phyloP scores from a whole-genome alignment of 2,888 invertebrate genomes.

The Iphiclides podalirius region DNA sequence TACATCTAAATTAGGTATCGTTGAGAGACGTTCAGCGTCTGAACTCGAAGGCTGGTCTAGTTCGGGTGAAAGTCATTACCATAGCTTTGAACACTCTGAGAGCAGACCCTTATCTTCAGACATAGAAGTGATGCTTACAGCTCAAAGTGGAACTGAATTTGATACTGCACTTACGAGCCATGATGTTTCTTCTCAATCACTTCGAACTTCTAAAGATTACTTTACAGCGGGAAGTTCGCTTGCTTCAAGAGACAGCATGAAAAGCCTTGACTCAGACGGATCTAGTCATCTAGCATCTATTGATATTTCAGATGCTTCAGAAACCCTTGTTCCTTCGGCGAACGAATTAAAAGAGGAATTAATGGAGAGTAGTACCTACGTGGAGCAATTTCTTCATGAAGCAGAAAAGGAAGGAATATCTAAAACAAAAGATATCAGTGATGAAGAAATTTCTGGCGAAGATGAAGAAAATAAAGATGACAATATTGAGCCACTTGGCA shows the following conservation, averaged over 20 bases:
- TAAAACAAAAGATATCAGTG: constrained; percentile 70
- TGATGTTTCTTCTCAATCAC: constrained; percentile 85
- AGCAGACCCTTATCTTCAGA: constrained; percentile 93
- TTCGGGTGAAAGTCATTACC: constrained; percentile 93
- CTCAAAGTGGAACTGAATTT: constrained; percentile 90
- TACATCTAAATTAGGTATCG: constrained; percentile 68
- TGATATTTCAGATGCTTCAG: constrained; percentile 94
- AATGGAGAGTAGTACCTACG: constrained; percentile 81
- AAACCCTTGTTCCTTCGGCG: constrained; percentile 94
- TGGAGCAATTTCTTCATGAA: constrained; percentile 75
- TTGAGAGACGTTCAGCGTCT: constrained; percentile 86
- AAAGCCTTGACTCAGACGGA: constrained; percentile 92
- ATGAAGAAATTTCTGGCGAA: constrained; percentile 78
- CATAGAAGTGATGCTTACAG: constrained; percentile 88
- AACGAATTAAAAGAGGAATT: constrained; percentile 89
- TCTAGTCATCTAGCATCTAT: constrained; percentile 93
- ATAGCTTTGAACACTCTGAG: constrained; percentile 90
- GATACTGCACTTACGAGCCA: constrained; percentile 91
- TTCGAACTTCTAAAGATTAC: constrained; percentile 90
- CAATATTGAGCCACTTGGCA: constrained; percentile 80
- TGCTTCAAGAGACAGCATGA: constrained; percentile 94
- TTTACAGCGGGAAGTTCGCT: constrained; percentile 92
- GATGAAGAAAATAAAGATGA: constrained; percentile 75
- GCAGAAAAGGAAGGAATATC: constrained; percentile 46
- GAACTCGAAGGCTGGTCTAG: constrained; percentile 91